Evolutionary conservation across 64 coral and sea anemone genomes (phyloP), one percentile per base, ranked within the genome.

Genomic region (Anthopleura sola): DNA sequence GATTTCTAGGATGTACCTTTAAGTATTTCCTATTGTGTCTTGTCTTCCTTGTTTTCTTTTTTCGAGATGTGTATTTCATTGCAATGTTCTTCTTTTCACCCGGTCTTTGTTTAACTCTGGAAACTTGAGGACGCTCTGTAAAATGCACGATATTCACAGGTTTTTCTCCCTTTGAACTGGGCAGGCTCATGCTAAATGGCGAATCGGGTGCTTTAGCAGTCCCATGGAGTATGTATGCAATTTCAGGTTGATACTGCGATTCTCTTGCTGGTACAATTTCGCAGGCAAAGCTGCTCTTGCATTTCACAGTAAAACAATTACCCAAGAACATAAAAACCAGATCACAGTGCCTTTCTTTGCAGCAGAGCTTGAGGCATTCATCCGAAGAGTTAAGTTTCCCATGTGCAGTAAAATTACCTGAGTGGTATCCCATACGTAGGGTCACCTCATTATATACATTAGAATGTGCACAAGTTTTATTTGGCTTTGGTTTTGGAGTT

Each of bases 251-350:
- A 86, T 87, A 97, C 7, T 18, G 57, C 2, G 87, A 92, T 84
- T 85, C 54, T 79, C 87, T 75, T 28, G 94, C 90, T 49, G 91
- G 84, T 1, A 97, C 85, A 37, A 97, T 92, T 20, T 93, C 94
- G 78, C 94, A 97, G 13, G 94, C 94, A 78, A 83, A 89, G 54
- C 94, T 89, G 14, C 80, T 97, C 53, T 82, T 57, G 36, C 94
- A 97, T 24, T 85, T 87, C 18, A 97, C 87, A 37, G 94, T 97
- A 75, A 92, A 97, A 18, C 94, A 97, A 75, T 92, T 77, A 39
- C 79, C 75, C 28, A 92, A 62, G 84, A 92, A 97, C 84, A 97
- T 90, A 75, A 97, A 97, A 48, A 92, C 90, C 47, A 97, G 83
- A 32, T 97, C 87, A 60, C 94, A 97, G n/a, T 78, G 56, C 13